phyloP scores from a whole-genome alignment of 2,113 vertebrate genomes.

The Mus spicilegus region DNA sequence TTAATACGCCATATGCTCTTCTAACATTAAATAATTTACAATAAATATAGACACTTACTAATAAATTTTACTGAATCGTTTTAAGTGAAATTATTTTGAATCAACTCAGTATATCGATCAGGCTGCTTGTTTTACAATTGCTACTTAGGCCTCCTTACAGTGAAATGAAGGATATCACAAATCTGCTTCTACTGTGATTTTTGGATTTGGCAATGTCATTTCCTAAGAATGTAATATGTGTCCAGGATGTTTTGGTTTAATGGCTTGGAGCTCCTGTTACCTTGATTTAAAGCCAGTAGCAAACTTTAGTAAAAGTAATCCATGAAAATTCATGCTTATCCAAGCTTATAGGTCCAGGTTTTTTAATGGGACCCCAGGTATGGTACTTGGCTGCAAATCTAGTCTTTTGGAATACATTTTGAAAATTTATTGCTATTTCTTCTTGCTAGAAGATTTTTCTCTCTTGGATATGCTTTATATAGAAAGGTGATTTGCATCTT shows the following conservation, averaged over 20 bases:
- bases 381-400: slow-evolving; percentile 1
- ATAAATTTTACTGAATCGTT: not conserved
- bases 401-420: not conserved
- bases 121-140: not conserved
- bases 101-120: not conserved
- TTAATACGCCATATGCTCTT: not conserved
- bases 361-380: slow-evolving; percentile 3
- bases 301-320: slow-evolving; percentile 33
- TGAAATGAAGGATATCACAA: not conserved
- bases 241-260: slow-evolving; percentile 22
- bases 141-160: not conserved
- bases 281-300: not conserved
- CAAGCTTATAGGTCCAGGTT: not conserved
- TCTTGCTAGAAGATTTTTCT: not conserved
- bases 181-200: not conserved
- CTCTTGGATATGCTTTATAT: slow-evolving; percentile 3
- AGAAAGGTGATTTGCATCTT: slow-evolving; percentile 10
- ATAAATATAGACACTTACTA: not conserved
- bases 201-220: slow-evolving; percentile 6
- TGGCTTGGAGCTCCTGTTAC: slow-evolving; percentile 18
- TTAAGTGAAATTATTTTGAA: not conserved
- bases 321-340: slow-evolving; percentile 2
- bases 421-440: not conserved
- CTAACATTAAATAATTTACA: not conserved
- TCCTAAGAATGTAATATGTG: slow-evolving; percentile 25